Conservation (phyloP, 2,888 invertebrate species). For the Idaea straminata region DNA sequence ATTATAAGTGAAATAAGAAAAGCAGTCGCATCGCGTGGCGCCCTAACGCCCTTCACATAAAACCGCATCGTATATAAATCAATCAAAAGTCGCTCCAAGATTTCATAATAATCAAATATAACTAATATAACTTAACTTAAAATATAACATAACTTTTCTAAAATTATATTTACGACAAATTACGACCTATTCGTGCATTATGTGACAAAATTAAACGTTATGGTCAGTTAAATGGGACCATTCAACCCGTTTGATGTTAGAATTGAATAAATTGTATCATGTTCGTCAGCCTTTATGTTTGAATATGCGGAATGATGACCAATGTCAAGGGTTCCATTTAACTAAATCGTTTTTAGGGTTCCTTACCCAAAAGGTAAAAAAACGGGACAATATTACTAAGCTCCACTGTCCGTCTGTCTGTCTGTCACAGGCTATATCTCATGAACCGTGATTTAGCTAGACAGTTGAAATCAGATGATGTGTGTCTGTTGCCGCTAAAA, state of each 20-base stretch:
- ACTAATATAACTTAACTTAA: no score
- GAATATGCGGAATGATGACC: background rate
- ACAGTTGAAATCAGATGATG: no score
- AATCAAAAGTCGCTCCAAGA: slow-evolving; percentile 11
- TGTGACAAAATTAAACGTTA: slow-evolving; percentile 13
- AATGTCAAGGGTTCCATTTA: background rate
- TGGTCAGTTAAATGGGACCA: background rate
- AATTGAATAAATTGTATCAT: background rate
- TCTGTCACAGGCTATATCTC: no score
- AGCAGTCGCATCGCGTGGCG: background rate
- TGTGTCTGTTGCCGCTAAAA: no score
- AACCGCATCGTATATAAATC: slow-evolving; percentile 23
- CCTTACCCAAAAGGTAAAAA: background rate
- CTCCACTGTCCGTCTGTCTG: no score
- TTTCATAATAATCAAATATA: slow-evolving; percentile 10
- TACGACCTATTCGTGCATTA: slow-evolving; percentile 21
- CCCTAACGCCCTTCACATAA: background rate
- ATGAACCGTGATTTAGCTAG: no score
- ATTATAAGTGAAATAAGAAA: background rate
- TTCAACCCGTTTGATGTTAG: background rate
- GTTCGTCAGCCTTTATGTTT: background rate
- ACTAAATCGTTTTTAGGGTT: background rate
- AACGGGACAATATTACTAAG: no score
- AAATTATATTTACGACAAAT: slow-evolving; percentile 28
- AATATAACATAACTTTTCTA: no score